Conservation (phyloP, 2,888 invertebrate species). For the Myathropa florea region DNA sequence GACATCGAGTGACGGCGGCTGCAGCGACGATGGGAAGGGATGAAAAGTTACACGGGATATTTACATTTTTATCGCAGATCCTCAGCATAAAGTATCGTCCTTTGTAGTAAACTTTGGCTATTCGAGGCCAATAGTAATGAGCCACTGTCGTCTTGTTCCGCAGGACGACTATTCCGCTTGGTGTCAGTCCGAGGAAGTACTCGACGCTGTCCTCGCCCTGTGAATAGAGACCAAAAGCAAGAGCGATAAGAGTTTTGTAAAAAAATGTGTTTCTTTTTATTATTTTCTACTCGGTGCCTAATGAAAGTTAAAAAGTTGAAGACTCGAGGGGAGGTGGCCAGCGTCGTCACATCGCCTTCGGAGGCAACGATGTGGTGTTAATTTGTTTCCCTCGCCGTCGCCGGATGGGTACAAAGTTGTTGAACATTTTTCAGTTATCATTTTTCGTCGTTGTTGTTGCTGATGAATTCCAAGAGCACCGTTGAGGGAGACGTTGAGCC, state of each 20-base stretch:
- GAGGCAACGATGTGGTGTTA: constrained; percentile 51
- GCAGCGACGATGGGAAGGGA: constrained; percentile 15
- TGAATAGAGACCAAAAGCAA: constrained; percentile 63
- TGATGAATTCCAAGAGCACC: constrained; percentile 3
- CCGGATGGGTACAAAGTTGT: constrained; percentile 33
- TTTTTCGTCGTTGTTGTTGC: not conserved
- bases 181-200: constrained; percentile 97
- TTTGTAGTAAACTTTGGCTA: constrained; percentile 97
- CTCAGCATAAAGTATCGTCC: constrained; percentile 97
- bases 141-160: constrained; percentile 98
- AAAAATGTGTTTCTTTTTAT: not conserved
- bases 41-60: constrained; percentile 76
- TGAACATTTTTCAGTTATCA: constrained; percentile 23
- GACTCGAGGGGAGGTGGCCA: not conserved
- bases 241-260: not conserved
- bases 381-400: constrained; percentile 19
- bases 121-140: constrained; percentile 99
- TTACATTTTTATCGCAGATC: constrained; percentile 97
- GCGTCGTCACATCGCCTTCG: not conserved
- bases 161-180: constrained; percentile 96
- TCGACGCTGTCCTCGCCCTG: constrained; percentile 98
- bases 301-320: constrained; percentile 47
- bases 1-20: not conserved
- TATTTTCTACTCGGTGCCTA: not conserved
- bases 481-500: too few relatives aligned